phyloP scores from a whole-genome alignment of 2,113 vertebrate species.

The Strigops habroptila region DNA sequence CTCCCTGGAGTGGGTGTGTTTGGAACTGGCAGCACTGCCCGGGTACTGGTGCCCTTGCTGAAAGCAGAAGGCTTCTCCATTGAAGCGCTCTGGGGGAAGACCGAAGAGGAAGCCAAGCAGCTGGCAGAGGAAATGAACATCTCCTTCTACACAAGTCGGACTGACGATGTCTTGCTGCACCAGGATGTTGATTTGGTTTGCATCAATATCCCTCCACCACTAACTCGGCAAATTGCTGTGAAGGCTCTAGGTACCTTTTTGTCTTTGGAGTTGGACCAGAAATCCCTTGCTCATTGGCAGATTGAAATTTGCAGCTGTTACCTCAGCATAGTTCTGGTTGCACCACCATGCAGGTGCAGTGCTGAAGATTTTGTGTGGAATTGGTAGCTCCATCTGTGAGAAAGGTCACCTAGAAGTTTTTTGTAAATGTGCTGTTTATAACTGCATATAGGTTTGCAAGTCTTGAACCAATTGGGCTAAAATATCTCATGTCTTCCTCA shows the following conservation, averaged over 20 bases:
- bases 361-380: background rate
- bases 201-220: constrained; percentile 92
- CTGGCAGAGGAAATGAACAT: constrained; percentile 90
- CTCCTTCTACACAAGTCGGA: constrained; percentile 90
- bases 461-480: background rate
- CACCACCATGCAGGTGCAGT: background rate
- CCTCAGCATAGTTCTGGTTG: background rate
- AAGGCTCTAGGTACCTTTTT: constrained; percentile 89
- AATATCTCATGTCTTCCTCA: background rate
- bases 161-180: constrained; percentile 91
- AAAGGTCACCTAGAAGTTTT: background rate
- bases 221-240: constrained; percentile 93
- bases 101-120: constrained; percentile 89
- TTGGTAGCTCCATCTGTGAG: background rate
- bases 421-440: background rate
- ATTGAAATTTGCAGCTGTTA: background rate
- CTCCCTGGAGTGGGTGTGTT: constrained; percentile 97
- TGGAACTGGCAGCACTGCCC: constrained; percentile 91
- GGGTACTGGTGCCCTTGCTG: constrained; percentile 88
- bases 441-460: background rate
- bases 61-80: constrained; percentile 92
- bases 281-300: fast-evolving
- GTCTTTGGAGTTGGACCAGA: background rate
- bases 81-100: constrained; percentile 92
- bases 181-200: constrained; percentile 96